Evolutionary conservation across 2,113 vertebrate genomes (phyloP), one percentile per base, ranked within the genome.

Genomic region (Addax nasomaculatus): DNA sequence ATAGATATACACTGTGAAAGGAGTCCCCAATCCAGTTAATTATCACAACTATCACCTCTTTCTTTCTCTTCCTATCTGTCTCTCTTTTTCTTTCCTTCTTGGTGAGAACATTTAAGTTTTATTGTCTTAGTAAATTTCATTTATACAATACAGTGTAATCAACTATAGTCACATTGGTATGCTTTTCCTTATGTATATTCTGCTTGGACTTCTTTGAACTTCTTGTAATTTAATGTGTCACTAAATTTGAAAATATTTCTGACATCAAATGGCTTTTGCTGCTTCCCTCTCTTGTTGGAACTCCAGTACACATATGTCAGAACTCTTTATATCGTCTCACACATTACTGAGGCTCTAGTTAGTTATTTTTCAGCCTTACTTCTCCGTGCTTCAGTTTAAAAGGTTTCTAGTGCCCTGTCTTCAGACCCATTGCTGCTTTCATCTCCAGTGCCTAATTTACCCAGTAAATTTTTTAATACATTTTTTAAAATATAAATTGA

Each of bases 371-470:
- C 23, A 51, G 43, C 43, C 23, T 21, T 45, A 45, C 17, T 73
- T 76, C 64, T 62, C 12, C 36, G n/a, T 91, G 27, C 84, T 60
- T 95, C 60, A 49, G 4, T 60, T 91, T 88, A 17, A 49, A 80
- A 9, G 84, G 19, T 81, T 80, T 93, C 19, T 73, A 60, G 47
- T 93, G 25, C 58, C 78, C 57, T 95, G 67, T 58, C 57, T 64
- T 90, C 89, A 58, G 70, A 47, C 55, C 58, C 27, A 87, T 43
- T 49, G 33, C 67, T 88, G 12, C 73, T 47, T 85, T 92, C 83
- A 47, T 86, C n/a, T 36, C 33, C 11, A 80, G 45, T 19, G 53
- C 85, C 51, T 87, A 93, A 83, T 83, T 70, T 95, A 95, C 62
- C 23, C 53, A 62, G 15, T 80, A 53, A 53, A 49, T 76, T 76